Evolutionary conservation across 2,797 vertebrate species (phyloP).

Genomic region (Acanthis flammea): DNA sequence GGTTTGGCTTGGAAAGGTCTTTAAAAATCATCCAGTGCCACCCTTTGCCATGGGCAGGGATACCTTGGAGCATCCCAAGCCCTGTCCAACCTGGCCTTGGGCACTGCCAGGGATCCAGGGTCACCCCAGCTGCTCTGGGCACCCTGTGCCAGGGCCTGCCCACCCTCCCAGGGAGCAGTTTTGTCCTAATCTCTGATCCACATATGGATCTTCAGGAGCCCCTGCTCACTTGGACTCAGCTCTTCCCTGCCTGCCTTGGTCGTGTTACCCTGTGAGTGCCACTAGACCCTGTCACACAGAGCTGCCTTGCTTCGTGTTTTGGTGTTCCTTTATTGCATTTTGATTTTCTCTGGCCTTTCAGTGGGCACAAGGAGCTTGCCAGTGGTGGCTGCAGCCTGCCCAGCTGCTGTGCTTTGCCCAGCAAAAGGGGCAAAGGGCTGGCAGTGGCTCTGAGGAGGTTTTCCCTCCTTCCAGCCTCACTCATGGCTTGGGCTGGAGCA

Average conservation of each 20-base stretch:
- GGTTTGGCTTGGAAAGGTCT: neutral
- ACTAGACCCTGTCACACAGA: neutral
- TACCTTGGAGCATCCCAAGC: neutral
- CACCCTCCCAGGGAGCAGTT: neutral
- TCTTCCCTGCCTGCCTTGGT: neutral
- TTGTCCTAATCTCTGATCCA: neutral
- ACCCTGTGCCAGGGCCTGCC: neutral
- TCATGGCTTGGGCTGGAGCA: neutral
- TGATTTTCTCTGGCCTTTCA: neutral
- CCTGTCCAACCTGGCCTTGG: accelerated
- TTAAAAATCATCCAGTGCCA: neutral
- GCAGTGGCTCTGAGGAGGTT: neutral
- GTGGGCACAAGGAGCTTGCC: neutral
- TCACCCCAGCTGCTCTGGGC: neutral
- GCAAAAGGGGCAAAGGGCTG: neutral
- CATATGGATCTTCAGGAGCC: neutral
- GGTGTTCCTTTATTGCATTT: neutral
- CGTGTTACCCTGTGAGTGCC: neutral
- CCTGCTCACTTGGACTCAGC: accelerated
- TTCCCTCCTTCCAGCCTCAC: neutral
- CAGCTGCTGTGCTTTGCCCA: neutral
- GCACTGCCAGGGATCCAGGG: neutral
- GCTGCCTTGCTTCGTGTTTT: neutral
- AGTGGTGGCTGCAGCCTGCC: neutral
- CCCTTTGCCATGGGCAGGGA: neutral